Percentiles rank a stretch among this genome's conserved stretches.
Conservation (phyloP, 2,888 invertebrate species). For the Entomobrya proxima region DNA sequence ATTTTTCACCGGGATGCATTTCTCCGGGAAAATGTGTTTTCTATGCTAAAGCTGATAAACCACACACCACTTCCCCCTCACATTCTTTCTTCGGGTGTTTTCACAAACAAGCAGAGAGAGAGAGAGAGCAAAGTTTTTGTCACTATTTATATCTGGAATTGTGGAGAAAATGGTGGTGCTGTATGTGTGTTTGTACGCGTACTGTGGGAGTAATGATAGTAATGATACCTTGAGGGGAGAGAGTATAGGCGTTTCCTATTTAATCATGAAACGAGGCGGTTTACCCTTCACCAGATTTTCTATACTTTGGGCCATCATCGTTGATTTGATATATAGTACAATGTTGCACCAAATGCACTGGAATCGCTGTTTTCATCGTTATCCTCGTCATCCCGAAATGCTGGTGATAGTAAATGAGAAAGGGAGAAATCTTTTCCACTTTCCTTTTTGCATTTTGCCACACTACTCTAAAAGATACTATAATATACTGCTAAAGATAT, state of each 20-base stretch:
- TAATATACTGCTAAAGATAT: too few relatives aligned
- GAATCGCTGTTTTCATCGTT: background rate
- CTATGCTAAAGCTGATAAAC: too few relatives aligned
- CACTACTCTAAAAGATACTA: too few relatives aligned
- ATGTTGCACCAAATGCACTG: background rate
- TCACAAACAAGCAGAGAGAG: background rate
- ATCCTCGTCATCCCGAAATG: background rate
- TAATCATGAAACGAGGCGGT: slow-evolving; percentile 36
- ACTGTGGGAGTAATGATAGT: background rate
- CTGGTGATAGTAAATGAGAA: too few relatives aligned
- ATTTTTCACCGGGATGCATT: background rate
- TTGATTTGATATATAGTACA: background rate
- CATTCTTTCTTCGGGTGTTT: background rate
- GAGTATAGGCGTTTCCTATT: slow-evolving; percentile 34
- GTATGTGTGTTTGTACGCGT: too few relatives aligned
- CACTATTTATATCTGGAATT: background rate
- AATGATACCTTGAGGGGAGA: slow-evolving; percentile 23
- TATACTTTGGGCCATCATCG: background rate
- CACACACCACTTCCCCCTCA: too few relatives aligned
- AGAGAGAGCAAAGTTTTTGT: background rate
- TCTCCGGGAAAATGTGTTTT: too few relatives aligned
- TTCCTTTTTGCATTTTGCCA: background rate
- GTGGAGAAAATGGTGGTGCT: background rate
- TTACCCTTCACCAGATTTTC: slow-evolving; percentile 7
- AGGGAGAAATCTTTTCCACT: too few relatives aligned